phyloP scores from a whole-genome alignment of 2,113 vertebrate genomes.

The Amblyornis subalaris region DNA sequence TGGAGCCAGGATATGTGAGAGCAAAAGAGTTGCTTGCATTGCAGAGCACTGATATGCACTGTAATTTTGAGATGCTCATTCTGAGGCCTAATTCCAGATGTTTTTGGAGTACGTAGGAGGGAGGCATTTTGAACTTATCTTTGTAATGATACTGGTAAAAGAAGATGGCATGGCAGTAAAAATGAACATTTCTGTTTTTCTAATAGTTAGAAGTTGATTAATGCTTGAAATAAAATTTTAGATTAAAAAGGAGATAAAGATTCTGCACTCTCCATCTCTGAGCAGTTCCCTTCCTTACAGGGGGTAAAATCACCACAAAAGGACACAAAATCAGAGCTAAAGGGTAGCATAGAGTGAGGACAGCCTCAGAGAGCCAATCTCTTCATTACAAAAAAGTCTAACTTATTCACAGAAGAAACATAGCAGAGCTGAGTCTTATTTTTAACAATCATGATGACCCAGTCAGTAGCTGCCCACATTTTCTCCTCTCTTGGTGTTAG shows the following conservation, averaged over 20 bases:
- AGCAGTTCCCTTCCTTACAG: not conserved
- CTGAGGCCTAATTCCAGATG: not conserved
- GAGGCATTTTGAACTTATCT: not conserved
- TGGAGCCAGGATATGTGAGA: not conserved
- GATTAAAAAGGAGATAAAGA: not conserved
- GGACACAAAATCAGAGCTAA: not conserved
- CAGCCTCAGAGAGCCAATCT: not conserved
- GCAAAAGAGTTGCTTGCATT: not conserved
- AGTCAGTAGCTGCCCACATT: rapidly evolving
- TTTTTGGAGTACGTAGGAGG: not conserved
- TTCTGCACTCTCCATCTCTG: not conserved
- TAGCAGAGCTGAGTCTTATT: not conserved
- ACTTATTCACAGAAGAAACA: not conserved
- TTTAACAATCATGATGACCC: not conserved
- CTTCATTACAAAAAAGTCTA: not conserved
- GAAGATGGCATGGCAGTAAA: not conserved
- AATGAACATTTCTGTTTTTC: not conserved
- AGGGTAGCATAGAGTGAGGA: not conserved
- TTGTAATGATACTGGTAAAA: not conserved
- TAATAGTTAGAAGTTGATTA: not conserved
- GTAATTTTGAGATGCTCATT: not conserved
- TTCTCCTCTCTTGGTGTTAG: not conserved
- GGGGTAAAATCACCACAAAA: not conserved
- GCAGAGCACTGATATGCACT: not conserved
- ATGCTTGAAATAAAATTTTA: not conserved